Evolutionary conservation across 2,888 invertebrate species (phyloP).

Genomic region (Ariolimax columbianus): DNA sequence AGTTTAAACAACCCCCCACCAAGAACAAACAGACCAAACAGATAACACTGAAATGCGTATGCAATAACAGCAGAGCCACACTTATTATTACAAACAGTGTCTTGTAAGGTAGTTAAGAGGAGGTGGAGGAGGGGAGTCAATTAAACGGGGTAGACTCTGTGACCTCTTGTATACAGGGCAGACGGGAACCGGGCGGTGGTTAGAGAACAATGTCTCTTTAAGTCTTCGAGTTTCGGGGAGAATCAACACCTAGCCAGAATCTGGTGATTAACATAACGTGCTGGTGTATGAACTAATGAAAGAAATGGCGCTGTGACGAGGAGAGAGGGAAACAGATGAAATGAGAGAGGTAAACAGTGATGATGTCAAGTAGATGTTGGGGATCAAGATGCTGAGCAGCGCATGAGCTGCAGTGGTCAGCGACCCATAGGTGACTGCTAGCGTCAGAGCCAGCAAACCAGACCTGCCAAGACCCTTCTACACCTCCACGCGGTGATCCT

Average conservation of each 20-base stretch:
- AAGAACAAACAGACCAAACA: background rate
- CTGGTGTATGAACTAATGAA: too few relatives aligned
- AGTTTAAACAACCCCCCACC: background rate
- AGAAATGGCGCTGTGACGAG: too few relatives aligned
- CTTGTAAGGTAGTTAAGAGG: too few relatives aligned
- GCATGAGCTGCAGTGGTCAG: too few relatives aligned
- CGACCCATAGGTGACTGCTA: too few relatives aligned
- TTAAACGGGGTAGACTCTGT: background rate
- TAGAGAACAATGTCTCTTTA: slow-evolving; percentile 1
- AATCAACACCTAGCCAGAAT: background rate
- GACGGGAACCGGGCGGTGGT: background rate
- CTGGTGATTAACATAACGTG: background rate
- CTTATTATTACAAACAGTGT: slow-evolving; percentile 2
- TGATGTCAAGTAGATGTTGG: too few relatives aligned
- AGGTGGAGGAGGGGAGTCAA: background rate
- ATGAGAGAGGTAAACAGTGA: too few relatives aligned
- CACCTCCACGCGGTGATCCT: too few relatives aligned
- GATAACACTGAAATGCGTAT: background rate
- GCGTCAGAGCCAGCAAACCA: too few relatives aligned
- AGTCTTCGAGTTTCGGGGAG: background rate
- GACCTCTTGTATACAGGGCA: background rate
- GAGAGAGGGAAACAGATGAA: background rate
- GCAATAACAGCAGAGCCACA: background rate
- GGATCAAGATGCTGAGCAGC: too few relatives aligned
- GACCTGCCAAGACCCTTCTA: too few relatives aligned